Conservation (phyloP, 2,797 vertebrate species). For the Diglossa cyanea region DNA sequence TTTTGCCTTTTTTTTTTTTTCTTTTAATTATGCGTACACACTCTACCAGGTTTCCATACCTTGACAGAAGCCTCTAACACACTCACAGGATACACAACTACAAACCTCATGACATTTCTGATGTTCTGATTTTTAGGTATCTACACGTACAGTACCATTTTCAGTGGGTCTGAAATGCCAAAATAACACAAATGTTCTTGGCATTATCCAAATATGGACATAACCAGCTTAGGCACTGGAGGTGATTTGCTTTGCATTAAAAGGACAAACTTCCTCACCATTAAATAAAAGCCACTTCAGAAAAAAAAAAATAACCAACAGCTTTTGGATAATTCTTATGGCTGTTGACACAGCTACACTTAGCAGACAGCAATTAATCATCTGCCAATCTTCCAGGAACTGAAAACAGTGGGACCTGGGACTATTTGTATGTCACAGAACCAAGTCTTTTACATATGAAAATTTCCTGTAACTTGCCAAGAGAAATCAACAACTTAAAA, state of each 20-base stretch:
- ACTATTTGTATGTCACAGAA: neutral
- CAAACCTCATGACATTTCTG: accelerated
- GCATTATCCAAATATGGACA: neutral
- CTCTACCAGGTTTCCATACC: neutral
- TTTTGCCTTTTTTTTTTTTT: neutral
- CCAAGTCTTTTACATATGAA: neutral
- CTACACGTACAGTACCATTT: neutral
- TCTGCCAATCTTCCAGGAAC: neutral
- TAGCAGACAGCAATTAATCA: neutral
- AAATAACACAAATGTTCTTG: neutral
- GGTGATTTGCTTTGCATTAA: neutral
- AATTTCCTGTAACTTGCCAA: neutral
- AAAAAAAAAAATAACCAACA: neutral
- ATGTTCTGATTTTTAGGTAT: neutral
- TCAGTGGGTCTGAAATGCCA: neutral
- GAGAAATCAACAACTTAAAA: neutral
- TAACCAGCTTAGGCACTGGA: neutral
- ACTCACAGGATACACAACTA: neutral
- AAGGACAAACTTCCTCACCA: neutral
- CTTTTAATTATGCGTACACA: neutral
- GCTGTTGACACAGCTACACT: neutral
- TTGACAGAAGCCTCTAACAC: neutral
- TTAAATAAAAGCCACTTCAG: neutral
- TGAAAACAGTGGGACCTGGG: neutral
- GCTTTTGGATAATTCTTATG: neutral